Conservation (phyloP, 2,888 invertebrate species). For the Gortyna flavago region DNA sequence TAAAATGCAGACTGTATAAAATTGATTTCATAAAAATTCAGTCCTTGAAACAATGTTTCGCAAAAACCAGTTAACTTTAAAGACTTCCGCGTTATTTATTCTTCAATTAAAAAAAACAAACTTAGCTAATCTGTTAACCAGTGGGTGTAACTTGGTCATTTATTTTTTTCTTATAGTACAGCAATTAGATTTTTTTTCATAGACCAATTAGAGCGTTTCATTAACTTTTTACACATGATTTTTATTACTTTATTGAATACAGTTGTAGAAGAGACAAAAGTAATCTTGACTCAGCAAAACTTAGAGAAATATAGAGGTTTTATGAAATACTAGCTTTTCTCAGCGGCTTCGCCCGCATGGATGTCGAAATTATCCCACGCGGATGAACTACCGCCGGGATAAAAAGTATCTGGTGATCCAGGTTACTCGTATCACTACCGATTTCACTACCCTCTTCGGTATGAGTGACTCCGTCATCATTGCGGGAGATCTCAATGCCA, state of each 20-base stretch:
- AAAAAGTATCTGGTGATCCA: neutral
- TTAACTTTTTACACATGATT: neutral
- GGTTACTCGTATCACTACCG: too few relatives aligned
- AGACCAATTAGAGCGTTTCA: neutral
- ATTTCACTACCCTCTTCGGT: too few relatives aligned
- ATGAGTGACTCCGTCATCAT: too few relatives aligned
- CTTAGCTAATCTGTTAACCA: neutral
- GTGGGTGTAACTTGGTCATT: neutral
- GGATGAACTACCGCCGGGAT: neutral
- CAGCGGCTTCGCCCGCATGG: neutral
- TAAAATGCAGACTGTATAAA: neutral
- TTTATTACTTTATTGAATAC: neutral
- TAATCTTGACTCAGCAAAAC: neutral
- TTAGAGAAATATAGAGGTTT: neutral
- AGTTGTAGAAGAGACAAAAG: neutral
- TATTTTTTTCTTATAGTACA: neutral
- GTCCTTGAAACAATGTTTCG: neutral
- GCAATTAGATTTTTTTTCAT: neutral
- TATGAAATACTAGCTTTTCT: neutral
- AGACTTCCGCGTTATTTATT: conserved; percentile 19
- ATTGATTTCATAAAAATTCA: neutral
- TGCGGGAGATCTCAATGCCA: too few relatives aligned
- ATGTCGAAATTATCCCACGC: too few relatives aligned
- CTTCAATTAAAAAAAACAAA: neutral
- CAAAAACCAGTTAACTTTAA: neutral